Evolutionary conservation across 2,797 vertebrate genomes (phyloP).

Genomic region (Ctenopoma multispine): DNA sequence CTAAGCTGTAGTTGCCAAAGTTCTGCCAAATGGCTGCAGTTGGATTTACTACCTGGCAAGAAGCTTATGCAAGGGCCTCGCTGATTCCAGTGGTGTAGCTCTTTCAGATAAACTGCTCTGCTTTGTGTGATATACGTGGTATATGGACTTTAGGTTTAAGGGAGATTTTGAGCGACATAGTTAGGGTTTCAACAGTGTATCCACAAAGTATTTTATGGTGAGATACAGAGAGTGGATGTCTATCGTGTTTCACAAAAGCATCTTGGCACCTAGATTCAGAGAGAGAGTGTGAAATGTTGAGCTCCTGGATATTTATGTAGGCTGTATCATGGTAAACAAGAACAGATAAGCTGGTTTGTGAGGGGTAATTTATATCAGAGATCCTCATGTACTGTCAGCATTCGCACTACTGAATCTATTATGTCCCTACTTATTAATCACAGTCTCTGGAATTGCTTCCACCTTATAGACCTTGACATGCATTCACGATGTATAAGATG

Average conservation of each 20-base stretch:
- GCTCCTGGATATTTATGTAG: slow-evolving; percentile 56
- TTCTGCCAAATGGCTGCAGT: slow-evolving; percentile 55
- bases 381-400: slow-evolving; percentile 59
- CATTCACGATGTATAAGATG: slow-evolving; percentile 39
- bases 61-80: slow-evolving; percentile 16
- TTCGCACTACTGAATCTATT: slow-evolving; percentile 44
- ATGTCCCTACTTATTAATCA: slow-evolving; percentile 72
- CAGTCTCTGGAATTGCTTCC: slow-evolving; percentile 43
- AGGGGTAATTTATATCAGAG: slow-evolving; percentile 62
- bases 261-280: slow-evolving; percentile 26
- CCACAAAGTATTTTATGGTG: slow-evolving; percentile 28
- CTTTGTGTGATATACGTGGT: slow-evolving; percentile 22
- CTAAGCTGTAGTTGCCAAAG: slow-evolving; percentile 38
- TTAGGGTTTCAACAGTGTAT: slow-evolving; percentile 12
- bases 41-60: slow-evolving; percentile 59
- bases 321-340: slow-evolving; percentile 47
- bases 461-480: slow-evolving; percentile 51
- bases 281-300: slow-evolving; percentile 38
- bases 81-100: slow-evolving; percentile 42
- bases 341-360: slow-evolving; percentile 42
- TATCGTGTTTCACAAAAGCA: slow-evolving; percentile 29
- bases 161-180: slow-evolving; percentile 10
- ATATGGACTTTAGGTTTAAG: slow-evolving; percentile 11
- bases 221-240: not conserved
- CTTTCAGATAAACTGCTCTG: slow-evolving; percentile 43